A percentile compares a stretch with the other conserved stretches of the same genome.
phyloP scores from a whole-genome alignment of 2,888 invertebrate genomes.

The Acronicta aceris region DNA sequence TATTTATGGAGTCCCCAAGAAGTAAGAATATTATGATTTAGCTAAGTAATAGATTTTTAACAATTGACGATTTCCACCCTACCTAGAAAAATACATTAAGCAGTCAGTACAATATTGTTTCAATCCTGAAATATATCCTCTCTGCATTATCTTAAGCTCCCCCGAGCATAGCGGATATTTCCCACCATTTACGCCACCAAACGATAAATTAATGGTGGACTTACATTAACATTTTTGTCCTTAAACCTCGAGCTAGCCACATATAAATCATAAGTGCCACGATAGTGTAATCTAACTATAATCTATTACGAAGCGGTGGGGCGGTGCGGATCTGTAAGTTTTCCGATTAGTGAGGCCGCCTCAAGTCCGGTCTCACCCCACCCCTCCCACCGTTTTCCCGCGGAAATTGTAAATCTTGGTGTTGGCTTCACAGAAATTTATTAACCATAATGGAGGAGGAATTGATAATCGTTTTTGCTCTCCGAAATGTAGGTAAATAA shows the following conservation, averaged over 20 bases:
- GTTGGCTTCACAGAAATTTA: conserved; percentile 65
- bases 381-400: conserved; percentile 30
- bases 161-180: not conserved
- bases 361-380: conserved; percentile 31
- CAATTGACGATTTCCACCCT: too few relatives aligned
- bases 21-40: too few relatives aligned
- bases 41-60: too few relatives aligned
- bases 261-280: conserved; percentile 52
- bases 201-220: conserved; percentile 28
- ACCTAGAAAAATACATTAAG: too few relatives aligned
- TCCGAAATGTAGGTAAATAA: conserved; percentile 43
- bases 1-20: too few relatives aligned
- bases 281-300: conserved; percentile 55
- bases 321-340: conserved; percentile 63
- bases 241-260: conserved; percentile 4
- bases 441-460: conserved; percentile 68
- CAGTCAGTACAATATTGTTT: not conserved
- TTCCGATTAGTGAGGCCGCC: conserved; percentile 61
- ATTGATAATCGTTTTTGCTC: conserved; percentile 64
- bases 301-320: conserved; percentile 55
- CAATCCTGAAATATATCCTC: not conserved
- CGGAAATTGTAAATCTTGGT: conserved; percentile 75
- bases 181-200: conserved; percentile 2
- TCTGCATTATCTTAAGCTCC: not conserved
- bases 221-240: conserved; percentile 41